Percentiles rank a stretch among this genome's conserved stretches.
Evolutionary conservation across 2,888 invertebrate species (phyloP).

Genomic region (Parnassius orleans): DNA sequence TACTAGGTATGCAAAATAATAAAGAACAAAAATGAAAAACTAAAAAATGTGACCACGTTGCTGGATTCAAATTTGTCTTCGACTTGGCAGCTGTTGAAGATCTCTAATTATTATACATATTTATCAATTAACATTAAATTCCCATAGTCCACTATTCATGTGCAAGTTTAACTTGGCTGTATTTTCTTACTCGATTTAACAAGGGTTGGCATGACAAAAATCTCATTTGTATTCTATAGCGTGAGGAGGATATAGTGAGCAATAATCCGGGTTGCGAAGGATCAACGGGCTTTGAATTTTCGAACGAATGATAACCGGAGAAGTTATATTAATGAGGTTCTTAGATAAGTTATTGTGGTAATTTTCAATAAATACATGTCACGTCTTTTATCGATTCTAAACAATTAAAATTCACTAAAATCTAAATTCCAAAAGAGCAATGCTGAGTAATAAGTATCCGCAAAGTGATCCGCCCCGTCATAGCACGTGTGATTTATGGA

Average conservation of each 20-base stretch:
- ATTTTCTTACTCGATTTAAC: conserved; percentile 23
- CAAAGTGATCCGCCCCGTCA: no score
- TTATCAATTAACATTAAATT: no score
- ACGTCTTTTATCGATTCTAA: background rate
- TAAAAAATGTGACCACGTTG: no score
- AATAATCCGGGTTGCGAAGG: conserved; percentile 26
- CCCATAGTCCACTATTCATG: conserved; percentile 3
- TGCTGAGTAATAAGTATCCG: no score
- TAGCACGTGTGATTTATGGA: no score
- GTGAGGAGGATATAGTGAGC: conserved; percentile 17
- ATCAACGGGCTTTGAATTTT: conserved; percentile 25
- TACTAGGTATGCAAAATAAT: no score
- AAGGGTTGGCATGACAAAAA: conserved; percentile 24
- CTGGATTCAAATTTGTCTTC: no score
- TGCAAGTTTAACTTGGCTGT: conserved; percentile 16
- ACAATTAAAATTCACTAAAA: no score
- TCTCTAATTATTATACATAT: no score
- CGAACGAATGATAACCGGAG: conserved; percentile 21
- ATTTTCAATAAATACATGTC: background rate
- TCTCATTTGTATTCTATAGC: conserved; percentile 26
- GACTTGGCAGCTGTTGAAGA: no score
- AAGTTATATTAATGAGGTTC: conserved; percentile 11
- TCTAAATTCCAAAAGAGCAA: no score
- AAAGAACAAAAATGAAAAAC: no score
- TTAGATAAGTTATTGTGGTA: background rate